phyloP scores from a whole-genome alignment of 2,113 vertebrate species.

The Larimichthys polyactis region DNA sequence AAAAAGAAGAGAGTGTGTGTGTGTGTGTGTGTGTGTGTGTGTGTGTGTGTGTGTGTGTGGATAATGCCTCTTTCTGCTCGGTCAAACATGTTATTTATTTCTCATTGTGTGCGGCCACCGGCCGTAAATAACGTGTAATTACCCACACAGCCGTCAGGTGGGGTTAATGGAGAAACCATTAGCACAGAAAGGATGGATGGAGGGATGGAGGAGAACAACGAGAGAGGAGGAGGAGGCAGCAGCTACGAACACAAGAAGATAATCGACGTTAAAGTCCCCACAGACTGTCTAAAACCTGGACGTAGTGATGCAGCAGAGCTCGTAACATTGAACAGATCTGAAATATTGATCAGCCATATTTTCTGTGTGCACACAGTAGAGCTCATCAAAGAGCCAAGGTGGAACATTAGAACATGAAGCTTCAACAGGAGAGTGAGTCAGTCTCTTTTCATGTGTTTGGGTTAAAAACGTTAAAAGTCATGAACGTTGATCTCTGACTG shows the following conservation, averaged over 20 bases:
- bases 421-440: too few species aligned
- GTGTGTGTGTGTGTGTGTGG: slow-evolving; percentile 12
- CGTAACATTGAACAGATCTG: slow-evolving; percentile 31
- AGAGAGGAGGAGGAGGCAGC: too few species aligned
- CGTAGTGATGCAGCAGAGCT: slow-evolving; percentile 9
- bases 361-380: slow-evolving; percentile 22
- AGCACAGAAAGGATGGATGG: slow-evolving; percentile 34
- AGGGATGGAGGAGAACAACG: not conserved
- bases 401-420: too few species aligned
- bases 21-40: slow-evolving; percentile 5
- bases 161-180: slow-evolving; percentile 70
- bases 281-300: too few species aligned
- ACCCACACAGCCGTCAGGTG: slow-evolving; percentile 69
- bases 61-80: slow-evolving; percentile 59
- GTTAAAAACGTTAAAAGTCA: too few species aligned
- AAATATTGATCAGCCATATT: slow-evolving; percentile 53
- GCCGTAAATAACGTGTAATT: slow-evolving; percentile 67
- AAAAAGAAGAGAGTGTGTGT: slow-evolving; percentile 13
- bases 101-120: slow-evolving; percentile 63
- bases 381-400: slow-evolving; percentile 1
- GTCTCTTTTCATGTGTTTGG: too few species aligned
- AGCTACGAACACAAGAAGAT: too few species aligned
- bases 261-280: too few species aligned
- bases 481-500: not conserved
- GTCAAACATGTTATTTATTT: slow-evolving; percentile 60